phyloP scores from a whole-genome alignment of 2,888 invertebrate genomes.

The Sepiola atlantica region DNA sequence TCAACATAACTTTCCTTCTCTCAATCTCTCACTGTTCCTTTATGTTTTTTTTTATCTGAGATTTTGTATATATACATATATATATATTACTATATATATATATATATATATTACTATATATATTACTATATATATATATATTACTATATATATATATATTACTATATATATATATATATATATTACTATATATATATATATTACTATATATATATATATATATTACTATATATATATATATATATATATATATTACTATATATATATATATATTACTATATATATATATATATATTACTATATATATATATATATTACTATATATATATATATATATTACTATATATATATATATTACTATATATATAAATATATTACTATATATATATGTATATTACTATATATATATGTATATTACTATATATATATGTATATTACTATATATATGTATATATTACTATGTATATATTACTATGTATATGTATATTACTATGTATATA shows the following conservation, averaged over 20 bases:
- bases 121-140: not conserved
- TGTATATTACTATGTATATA: not conserved
- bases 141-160: too few species aligned
- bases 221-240: not conserved
- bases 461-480: not conserved
- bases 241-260: not conserved
- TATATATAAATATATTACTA: too few species aligned
- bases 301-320: too few species aligned
- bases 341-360: not conserved
- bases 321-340: not conserved
- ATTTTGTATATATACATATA: not conserved
- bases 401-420: not conserved
- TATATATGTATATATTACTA: too few species aligned
- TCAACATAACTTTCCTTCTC: slow-evolving; percentile 34
- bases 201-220: too few species aligned
- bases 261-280: too few species aligned
- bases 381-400: not conserved
- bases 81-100: too few species aligned
- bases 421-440: too few species aligned
- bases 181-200: not conserved
- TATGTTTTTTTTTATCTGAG: not conserved
- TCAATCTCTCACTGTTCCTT: not conserved
- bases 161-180: not conserved
- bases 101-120: too few species aligned
- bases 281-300: too few species aligned